Conservation (phyloP, 2,113 vertebrate species). For the Callipepla squamata region DNA sequence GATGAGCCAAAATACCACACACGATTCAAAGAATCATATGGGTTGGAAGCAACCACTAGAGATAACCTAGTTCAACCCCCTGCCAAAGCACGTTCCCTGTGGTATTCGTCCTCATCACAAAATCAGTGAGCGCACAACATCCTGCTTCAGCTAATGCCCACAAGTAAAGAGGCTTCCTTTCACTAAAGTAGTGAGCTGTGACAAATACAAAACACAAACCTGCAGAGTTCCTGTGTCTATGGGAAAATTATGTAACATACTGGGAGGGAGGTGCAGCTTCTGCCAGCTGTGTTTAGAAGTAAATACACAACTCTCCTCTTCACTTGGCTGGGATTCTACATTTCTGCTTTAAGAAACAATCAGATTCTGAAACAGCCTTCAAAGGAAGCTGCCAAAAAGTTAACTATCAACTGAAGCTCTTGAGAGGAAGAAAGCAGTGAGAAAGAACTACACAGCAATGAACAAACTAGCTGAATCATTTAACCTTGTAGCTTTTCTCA, state of each 20-base stretch:
- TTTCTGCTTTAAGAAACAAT: constrained; percentile 22
- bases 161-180: not conserved
- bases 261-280: not conserved
- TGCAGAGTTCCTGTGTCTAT: not conserved
- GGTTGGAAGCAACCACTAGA: too few species aligned
- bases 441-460: not conserved
- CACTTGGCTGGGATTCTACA: not conserved
- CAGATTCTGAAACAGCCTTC: not conserved
- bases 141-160: not conserved
- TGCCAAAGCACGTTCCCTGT: too few species aligned
- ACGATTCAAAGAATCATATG: too few species aligned
- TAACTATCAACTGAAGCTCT: not conserved
- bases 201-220: not conserved
- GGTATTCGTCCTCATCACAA: not conserved
- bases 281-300: not conserved
- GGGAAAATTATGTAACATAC: not conserved
- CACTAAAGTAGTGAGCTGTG: not conserved
- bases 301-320: not conserved
- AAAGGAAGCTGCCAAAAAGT: not conserved
- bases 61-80: too few species aligned
- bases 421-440: not conserved
- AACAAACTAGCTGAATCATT: not conserved
- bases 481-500: not conserved
- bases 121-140: not conserved
- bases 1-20: not conserved